Percentiles rank a stretch among this genome's conserved stretches.
Conservation (phyloP, 2,888 invertebrate genomes). For the Dysmachus trigonus region DNA sequence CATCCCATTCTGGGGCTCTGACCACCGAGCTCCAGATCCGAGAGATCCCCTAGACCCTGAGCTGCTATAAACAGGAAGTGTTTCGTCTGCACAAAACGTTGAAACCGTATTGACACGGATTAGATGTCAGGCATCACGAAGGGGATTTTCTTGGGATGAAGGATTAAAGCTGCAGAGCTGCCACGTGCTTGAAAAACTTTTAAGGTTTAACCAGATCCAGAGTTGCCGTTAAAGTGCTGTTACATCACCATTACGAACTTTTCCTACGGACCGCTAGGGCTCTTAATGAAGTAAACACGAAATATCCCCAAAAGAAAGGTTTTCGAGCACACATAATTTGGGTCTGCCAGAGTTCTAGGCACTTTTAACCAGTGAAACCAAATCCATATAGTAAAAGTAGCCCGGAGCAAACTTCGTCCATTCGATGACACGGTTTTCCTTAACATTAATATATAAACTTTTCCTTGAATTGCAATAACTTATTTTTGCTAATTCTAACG, state of each 20-base stretch:
- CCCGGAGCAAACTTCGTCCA: background rate
- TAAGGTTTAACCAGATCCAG: background rate
- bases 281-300: constrained; percentile 31
- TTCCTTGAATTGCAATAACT: background rate
- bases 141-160: background rate
- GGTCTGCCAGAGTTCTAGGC: background rate
- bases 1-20: background rate
- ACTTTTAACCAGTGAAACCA: background rate
- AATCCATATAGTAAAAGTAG: background rate
- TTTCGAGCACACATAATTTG: background rate
- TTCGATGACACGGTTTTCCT: background rate
- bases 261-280: background rate
- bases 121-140: constrained; percentile 16
- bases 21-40: background rate
- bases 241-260: constrained; percentile 4
- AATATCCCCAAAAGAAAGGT: constrained; percentile 6
- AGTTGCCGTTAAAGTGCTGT: background rate
- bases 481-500: background rate
- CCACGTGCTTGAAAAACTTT: constrained; percentile 3
- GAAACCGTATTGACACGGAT: constrained; percentile 33
- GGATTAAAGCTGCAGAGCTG: constrained; percentile 5
- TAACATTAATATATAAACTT: background rate
- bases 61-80: constrained; percentile 22
- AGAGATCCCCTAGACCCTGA: background rate
- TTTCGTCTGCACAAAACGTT: constrained; percentile 3